Conservation (phyloP, 2,797 vertebrate genomes). For the Arvicola amphibius region DNA sequence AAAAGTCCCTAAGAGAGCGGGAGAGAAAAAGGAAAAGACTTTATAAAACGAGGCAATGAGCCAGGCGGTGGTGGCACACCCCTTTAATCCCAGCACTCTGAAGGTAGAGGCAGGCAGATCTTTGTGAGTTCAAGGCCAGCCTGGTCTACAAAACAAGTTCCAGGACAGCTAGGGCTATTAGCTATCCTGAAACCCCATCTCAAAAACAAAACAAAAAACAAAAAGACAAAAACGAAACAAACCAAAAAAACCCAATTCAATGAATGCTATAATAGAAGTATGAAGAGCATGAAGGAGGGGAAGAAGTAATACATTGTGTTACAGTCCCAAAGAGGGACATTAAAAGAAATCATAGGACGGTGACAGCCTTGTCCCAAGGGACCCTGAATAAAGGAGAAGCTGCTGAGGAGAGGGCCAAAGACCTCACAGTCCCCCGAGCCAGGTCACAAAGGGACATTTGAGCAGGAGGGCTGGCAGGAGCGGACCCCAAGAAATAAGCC, state of each 20-base stretch:
- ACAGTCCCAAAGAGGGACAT: not conserved
- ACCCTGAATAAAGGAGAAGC: not conserved
- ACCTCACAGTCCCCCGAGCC: not conserved
- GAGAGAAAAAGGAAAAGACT: not conserved
- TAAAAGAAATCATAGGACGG: not conserved
- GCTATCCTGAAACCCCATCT: no score
- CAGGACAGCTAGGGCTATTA: no score
- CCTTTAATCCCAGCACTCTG: no score
- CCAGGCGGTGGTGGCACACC: fast-evolving
- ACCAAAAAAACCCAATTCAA: no score
- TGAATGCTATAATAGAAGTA: not conserved
- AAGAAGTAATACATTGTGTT: not conserved
- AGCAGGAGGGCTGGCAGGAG: not conserved
- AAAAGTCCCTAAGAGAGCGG: not conserved
- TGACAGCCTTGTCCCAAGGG: not conserved
- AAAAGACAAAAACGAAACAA: no score
- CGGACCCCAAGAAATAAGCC: not conserved
- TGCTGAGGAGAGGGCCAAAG: not conserved
- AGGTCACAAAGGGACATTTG: not conserved
- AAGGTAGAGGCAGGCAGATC: no score
- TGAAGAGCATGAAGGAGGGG: not conserved
- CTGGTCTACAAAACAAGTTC: no score
- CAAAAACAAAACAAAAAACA: no score
- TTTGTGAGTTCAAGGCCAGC: no score
- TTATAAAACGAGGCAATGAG: not conserved